A percentile compares a stretch with the other conserved stretches of the same genome.
Conservation (phyloP, 2,888 invertebrate genomes). For the Gymnoscelis rufifasciata region DNA sequence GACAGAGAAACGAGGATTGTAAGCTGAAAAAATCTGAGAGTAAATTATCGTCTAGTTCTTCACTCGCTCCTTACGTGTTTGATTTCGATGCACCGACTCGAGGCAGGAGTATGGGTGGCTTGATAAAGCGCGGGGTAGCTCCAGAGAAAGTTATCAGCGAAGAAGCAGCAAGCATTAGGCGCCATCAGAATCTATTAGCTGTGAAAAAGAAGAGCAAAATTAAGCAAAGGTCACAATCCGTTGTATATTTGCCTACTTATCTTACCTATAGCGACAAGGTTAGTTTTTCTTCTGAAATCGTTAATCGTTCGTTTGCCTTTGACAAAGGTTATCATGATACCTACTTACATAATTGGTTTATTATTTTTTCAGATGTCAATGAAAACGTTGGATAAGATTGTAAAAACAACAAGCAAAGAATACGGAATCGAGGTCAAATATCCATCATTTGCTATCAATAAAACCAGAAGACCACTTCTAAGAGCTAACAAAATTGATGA, state of each 20-base stretch:
- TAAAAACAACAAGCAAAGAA: constrained; percentile 44
- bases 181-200: constrained; percentile 44
- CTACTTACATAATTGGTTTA: background rate
- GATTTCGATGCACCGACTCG: constrained; percentile 53
- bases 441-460: constrained; percentile 43
- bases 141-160: constrained; percentile 58
- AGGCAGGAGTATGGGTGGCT: constrained; percentile 56
- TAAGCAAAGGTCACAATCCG: constrained; percentile 74
- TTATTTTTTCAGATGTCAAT: constrained; percentile 76
- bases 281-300: too few species aligned
- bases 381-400: constrained; percentile 81
- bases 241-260: constrained; percentile 87
- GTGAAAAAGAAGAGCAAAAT: constrained; percentile 40
- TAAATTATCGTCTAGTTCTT: constrained; percentile 72
- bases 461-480: constrained; percentile 23
- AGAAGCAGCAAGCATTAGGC: constrained; percentile 52
- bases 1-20: constrained; percentile 52
- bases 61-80: constrained; percentile 67
- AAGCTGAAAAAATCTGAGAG: constrained; percentile 49
- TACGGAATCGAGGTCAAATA: constrained; percentile 46
- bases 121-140: constrained; percentile 50
- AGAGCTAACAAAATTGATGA: constrained; percentile 34
- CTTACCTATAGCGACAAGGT: constrained; percentile 84
- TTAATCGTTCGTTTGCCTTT: too few species aligned
- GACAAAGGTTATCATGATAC: too few species aligned